Evolutionary conservation across 2,797 vertebrate genomes (phyloP).

Genomic region (Micrastur ruficollis): DNA sequence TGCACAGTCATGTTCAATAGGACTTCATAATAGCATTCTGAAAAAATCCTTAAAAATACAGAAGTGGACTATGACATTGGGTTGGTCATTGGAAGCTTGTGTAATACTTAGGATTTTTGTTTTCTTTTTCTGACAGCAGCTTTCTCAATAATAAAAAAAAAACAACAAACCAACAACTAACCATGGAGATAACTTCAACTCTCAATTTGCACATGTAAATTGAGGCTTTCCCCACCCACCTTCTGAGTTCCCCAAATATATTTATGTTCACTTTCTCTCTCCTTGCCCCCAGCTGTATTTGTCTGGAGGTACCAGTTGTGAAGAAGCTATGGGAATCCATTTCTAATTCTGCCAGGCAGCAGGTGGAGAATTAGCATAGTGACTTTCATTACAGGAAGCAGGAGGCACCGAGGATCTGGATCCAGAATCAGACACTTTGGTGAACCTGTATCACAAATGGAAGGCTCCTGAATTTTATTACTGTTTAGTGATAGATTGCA

Average conservation of each 20-base stretch:
- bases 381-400: background rate
- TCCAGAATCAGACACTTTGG: background rate
- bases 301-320: background rate
- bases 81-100: background rate
- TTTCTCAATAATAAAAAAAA: background rate
- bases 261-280: background rate
- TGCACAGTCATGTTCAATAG: background rate
- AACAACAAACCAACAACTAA: background rate
- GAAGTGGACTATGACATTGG: background rate
- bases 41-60: background rate
- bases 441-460: background rate
- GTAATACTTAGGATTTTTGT: rapidly evolving
- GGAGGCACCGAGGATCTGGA: background rate
- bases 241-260: background rate
- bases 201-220: background rate
- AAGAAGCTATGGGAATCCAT: background rate
- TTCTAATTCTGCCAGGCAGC: background rate
- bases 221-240: background rate
- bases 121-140: background rate
- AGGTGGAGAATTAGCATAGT: background rate
- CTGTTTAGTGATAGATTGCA: background rate
- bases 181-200: background rate
- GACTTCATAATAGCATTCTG: background rate
- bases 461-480: background rate
- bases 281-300: background rate